Evolutionary conservation across 2,113 vertebrate genomes (phyloP).

Genomic region (Trochalopteron elliotii): DNA sequence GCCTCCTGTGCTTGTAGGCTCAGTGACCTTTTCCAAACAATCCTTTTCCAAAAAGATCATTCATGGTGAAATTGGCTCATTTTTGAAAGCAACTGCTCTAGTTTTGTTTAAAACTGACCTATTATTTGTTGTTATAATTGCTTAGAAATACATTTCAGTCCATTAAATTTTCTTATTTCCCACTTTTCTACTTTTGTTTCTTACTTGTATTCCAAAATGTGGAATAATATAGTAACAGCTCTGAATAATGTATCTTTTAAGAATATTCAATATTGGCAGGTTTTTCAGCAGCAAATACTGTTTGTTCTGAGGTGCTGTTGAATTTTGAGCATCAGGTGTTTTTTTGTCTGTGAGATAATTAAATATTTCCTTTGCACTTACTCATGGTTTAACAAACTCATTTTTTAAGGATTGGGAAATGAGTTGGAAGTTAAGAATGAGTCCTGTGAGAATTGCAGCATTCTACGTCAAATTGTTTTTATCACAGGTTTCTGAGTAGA

Average conservation of each 20-base stretch:
- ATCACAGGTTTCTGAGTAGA: background rate
- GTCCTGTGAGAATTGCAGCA: background rate
- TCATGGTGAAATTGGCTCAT: background rate
- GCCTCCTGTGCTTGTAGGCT: background rate
- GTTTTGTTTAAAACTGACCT: background rate
- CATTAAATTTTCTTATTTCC: background rate
- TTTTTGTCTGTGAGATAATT: background rate
- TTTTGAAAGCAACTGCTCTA: background rate
- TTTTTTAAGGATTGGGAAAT: background rate
- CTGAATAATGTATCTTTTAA: background rate
- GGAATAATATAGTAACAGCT: background rate
- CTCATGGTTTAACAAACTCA: background rate
- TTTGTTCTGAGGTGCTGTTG: background rate
- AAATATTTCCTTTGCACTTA: background rate
- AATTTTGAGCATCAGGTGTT: background rate
- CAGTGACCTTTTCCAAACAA: background rate
- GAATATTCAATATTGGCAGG: background rate
- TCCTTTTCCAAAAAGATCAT: background rate
- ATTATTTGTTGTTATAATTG: background rate
- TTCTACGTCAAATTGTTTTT: background rate
- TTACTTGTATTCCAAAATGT: background rate
- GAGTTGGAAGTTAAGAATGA: background rate
- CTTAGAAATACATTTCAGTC: background rate
- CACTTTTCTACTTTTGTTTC: background rate
- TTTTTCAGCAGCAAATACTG: background rate